These are phyloP conservation scores for Poeciliopsis prolifica DNA, from an alignment of 2,113 vertebrate species.

Conservation along the genomic window DNA sequence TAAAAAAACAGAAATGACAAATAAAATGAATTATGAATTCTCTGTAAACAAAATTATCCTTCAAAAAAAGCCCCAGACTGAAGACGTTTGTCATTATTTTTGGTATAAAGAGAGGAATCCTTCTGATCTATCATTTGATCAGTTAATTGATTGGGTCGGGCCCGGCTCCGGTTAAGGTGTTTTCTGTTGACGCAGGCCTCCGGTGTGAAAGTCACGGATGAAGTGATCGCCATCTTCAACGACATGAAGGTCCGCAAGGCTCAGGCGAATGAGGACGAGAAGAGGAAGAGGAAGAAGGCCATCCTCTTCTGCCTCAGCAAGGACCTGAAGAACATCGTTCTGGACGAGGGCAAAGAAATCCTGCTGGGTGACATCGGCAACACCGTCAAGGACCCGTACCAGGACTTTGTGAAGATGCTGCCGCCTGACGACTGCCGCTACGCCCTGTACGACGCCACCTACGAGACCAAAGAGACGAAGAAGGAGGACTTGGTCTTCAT, in stretches of 20 bases:
- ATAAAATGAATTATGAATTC: too few relatives aligned
- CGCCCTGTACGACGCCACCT: conserved; percentile 88
- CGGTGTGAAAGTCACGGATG: conserved; percentile 88
- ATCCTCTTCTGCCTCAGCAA: conserved; percentile 88
- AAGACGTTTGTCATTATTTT: too few relatives aligned
- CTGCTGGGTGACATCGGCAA: conserved; percentile 84
- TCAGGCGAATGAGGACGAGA: conserved; percentile 82
- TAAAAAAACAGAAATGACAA: too few relatives aligned
- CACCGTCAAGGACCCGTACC: conserved; percentile 83
- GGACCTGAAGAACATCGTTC: conserved; percentile 86
- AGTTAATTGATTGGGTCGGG: too few relatives aligned
- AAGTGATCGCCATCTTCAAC: conserved; percentile 87
- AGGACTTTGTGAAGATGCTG: conserved; percentile 87
- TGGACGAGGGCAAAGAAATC: conserved; percentile 87
- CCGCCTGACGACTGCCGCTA: conserved; percentile 88
- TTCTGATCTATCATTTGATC: too few relatives aligned
- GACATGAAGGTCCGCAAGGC: conserved; percentile 93
- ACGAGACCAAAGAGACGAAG: conserved; percentile 91
- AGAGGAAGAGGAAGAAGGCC: conserved; percentile 90
- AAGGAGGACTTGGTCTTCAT: conserved; percentile 94
- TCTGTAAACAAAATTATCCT: too few relatives aligned
- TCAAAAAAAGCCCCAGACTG: too few relatives aligned
- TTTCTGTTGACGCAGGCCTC: conserved; percentile 79
- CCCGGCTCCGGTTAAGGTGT: too few relatives aligned
- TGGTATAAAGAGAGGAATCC: too few relatives aligned